Evolutionary conservation across 2,113 vertebrate genomes (phyloP).

Genomic region (Siniperca chuatsi): DNA sequence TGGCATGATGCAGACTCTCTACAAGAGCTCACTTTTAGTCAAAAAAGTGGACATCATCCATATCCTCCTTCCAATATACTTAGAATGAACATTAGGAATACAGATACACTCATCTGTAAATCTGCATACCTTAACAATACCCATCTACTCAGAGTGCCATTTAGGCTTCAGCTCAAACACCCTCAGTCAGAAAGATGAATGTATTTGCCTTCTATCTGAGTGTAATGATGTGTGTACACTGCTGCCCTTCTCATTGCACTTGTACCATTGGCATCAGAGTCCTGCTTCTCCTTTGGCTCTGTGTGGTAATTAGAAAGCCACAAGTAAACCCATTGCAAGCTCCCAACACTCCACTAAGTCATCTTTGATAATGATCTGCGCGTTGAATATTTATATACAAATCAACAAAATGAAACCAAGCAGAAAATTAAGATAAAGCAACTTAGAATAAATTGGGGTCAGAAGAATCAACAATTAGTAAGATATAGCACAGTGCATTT

Average conservation of each 20-base stretch:
- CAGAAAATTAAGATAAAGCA: slow-evolving; percentile 99
- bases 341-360: slow-evolving; percentile 80
- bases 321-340: slow-evolving; percentile 62
- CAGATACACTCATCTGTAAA: slow-evolving; percentile 14
- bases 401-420: slow-evolving; percentile 99
- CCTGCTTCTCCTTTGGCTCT: slow-evolving; percentile 73
- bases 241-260: slow-evolving; percentile 79
- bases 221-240: slow-evolving; percentile 83
- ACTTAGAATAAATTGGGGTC: slow-evolving; percentile 99
- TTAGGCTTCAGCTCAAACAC: slow-evolving; percentile 63
- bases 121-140: slow-evolving; percentile 40
- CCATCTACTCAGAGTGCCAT: slow-evolving; percentile 51
- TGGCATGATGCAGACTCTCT: neutral
- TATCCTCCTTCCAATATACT: neutral
- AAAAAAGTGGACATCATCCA: neutral
- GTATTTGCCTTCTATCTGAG: slow-evolving; percentile 73
- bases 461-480: slow-evolving; percentile 97
- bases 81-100: neutral
- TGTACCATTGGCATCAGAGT: slow-evolving; percentile 73
- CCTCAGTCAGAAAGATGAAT: slow-evolving; percentile 79
- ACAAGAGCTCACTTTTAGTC: neutral
- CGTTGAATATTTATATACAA: slow-evolving; percentile 93
- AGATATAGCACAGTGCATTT: slow-evolving; percentile 97
- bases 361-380: slow-evolving; percentile 96
- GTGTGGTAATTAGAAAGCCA: slow-evolving; percentile 77